phyloP scores from a whole-genome alignment of 2,797 vertebrate genomes.

The Botia almorhae region DNA sequence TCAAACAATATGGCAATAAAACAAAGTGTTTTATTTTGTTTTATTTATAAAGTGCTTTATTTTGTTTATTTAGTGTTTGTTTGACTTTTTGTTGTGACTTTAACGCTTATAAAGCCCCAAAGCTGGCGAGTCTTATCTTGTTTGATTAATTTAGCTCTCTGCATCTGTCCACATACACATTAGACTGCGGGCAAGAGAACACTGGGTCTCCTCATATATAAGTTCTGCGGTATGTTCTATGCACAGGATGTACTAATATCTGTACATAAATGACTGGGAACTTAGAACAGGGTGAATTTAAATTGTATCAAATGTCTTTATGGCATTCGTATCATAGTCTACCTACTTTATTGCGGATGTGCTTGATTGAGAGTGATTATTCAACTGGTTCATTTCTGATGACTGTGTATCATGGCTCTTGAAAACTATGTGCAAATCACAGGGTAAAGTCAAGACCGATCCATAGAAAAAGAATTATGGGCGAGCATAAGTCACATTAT shows the following conservation, averaged over 20 bases:
- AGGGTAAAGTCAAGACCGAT: conserved; percentile 70
- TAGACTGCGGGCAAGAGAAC: neutral
- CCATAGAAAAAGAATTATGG: conserved; percentile 19
- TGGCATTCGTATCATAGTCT: neutral
- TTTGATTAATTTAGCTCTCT: conserved; percentile 71
- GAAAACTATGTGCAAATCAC: conserved; percentile 57
- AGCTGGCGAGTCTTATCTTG: conserved; percentile 69
- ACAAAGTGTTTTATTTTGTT: no score
- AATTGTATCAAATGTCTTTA: conserved; percentile 5
- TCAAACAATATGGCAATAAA: no score
- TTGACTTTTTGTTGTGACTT: conserved; percentile 1
- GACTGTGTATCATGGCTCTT: conserved; percentile 62
- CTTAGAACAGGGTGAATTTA: neutral
- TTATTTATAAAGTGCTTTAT: no score
- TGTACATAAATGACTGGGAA: no score
- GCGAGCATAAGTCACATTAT: neutral
- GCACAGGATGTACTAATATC: no score
- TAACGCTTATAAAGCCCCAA: conserved; percentile 68
- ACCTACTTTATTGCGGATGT: neutral
- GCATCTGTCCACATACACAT: neutral
- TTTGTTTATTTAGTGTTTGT: no score
- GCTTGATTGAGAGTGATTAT: no score
- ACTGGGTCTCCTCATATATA: neutral
- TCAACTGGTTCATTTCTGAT: no score
- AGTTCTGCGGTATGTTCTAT: no score